phyloP scores from a whole-genome alignment of 2,113 vertebrate species.

The Anser brachyrhynchus region DNA sequence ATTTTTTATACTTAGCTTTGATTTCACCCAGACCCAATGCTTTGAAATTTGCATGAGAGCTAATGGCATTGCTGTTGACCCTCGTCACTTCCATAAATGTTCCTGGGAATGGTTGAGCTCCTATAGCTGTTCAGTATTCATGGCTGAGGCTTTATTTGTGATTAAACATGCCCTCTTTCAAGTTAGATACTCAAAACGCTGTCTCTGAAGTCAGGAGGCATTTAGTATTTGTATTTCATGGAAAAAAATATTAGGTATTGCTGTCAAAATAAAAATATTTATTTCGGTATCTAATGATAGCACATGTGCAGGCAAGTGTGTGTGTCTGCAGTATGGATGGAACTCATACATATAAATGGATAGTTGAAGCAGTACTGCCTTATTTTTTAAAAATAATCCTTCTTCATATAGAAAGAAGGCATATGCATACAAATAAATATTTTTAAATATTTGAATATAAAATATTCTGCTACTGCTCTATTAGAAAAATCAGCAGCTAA shows the following conservation, averaged over 20 bases:
- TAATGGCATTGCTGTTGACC: background rate
- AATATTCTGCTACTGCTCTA: background rate
- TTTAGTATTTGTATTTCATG: background rate
- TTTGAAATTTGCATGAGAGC: background rate
- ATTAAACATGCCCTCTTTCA: background rate
- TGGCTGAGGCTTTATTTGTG: background rate
- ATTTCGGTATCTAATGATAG: background rate
- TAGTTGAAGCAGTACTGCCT: background rate
- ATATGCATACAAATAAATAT: background rate
- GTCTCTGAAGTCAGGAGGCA: background rate
- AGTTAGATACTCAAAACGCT: background rate
- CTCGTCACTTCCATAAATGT: background rate
- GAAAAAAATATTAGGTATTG: background rate
- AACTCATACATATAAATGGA: background rate
- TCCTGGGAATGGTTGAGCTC: background rate
- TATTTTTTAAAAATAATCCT: background rate
- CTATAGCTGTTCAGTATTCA: conserved; percentile 5
- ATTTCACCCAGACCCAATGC: background rate
- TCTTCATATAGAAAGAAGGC: background rate
- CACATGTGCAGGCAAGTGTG: background rate
- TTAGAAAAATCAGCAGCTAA: background rate
- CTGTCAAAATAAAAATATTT: background rate
- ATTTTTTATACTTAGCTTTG: background rate
- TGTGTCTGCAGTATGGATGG: background rate
- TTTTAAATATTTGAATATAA: background rate